phyloP scores from a whole-genome alignment of 2,888 invertebrate species.

The Charanyca ferruginea region DNA sequence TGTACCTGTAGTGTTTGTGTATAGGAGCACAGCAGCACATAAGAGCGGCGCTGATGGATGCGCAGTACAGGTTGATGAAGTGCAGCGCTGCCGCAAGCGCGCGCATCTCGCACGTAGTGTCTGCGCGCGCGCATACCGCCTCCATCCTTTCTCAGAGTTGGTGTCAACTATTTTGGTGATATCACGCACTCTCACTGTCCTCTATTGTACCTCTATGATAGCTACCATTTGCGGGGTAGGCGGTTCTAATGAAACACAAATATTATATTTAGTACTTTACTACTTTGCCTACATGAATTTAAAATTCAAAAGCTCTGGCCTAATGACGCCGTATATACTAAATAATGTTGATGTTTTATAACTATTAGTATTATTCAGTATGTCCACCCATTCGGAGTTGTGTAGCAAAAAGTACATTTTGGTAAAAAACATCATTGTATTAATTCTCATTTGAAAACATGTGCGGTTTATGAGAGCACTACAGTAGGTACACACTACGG shows the following conservation, averaged over 20 bases:
- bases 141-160: slow-evolving; percentile 77
- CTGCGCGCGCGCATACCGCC: slow-evolving; percentile 79
- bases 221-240: slow-evolving; percentile 37
- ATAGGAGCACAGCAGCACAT: slow-evolving; percentile 82
- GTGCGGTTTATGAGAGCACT: not conserved
- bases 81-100: slow-evolving; percentile 84
- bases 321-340: not conserved
- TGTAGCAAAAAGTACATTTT: not conserved
- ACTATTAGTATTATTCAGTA: not conserved
- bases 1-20: slow-evolving; percentile 74
- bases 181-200: slow-evolving; percentile 50
- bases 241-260: slow-evolving; percentile 44
- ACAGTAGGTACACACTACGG: too few relatives aligned
- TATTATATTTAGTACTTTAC: slow-evolving; percentile 10
- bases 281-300: too few relatives aligned
- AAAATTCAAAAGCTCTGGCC: not conserved
- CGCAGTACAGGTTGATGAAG: slow-evolving; percentile 86
- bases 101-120: slow-evolving; percentile 76
- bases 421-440: too few relatives aligned
- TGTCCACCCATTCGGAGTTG: not conserved
- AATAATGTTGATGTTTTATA: too few relatives aligned
- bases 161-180: slow-evolving; percentile 13
- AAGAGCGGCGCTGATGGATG: slow-evolving; percentile 82
- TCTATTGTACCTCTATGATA: slow-evolving; percentile 30
- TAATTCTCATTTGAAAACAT: too few relatives aligned